Base-by-base conservation (phyloP, 2,113 vertebrate genomes). In the Saccopteryx bilineata region DNA sequence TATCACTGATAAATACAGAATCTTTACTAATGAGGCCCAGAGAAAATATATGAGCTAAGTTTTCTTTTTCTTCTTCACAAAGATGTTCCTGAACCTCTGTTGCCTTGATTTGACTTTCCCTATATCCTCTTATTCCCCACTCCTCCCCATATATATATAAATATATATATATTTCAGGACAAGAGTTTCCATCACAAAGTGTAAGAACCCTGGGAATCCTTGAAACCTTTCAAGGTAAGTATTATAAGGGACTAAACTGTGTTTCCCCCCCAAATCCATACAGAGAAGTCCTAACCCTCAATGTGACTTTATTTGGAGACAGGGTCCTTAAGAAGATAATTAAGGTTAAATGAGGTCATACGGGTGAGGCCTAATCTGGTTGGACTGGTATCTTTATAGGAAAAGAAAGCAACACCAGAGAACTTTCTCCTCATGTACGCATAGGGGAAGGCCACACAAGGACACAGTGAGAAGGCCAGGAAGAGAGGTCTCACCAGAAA, bases 1-100 rank as follows among this genome's bases (percentile, higher is more conserved):
- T 94, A 87, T 72, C 71, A 71, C 26, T 95, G 87, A 93, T 60
- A 93, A 93, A 92, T 90, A 76, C 14, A 71, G 65, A 78, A 33
- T 82, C 54, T 90, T 75, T 86, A 24, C 46, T 91, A 72, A 71
- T 68, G 89, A 79, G 39, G 13, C 28, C 65, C 65, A 80, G 69
- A 83, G 68, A 82, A 92, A 91, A 69, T 7, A 82, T 2, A 63
- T 58, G 33, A 79, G 18, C 50, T 78, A 66, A 66, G 19, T 74
- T 87, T 91, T 23, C 9, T 63, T 12, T 9, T 50, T 61, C 39
- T 66, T 78, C 31, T 90, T 82, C 52, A 79, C 50, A 71, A 39
- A 84, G 12, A 81, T 58, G 39, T 72, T 66, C 68, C 50, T 83
- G 33, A 71, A 79, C 78, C n/a, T 78, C 12, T 19, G 24, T 23